Evolutionary conservation across 2,113 vertebrate species (phyloP).

Genomic region (Mungos mungo): DNA sequence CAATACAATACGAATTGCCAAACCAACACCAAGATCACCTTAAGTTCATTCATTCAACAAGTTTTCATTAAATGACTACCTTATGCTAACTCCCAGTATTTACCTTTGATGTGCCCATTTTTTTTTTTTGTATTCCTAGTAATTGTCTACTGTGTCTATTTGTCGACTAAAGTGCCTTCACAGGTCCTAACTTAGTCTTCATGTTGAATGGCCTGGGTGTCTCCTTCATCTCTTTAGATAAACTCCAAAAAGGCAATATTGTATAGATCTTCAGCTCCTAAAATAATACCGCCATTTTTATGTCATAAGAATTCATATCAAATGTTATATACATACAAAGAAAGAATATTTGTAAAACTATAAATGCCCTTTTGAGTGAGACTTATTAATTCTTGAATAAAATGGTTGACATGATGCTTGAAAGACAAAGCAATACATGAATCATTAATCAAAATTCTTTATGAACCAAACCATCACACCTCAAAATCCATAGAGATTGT

Average conservation of each 20-base stretch:
- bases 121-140: background rate
- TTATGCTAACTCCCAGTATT: background rate
- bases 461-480: background rate
- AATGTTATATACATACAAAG: background rate
- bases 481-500: background rate
- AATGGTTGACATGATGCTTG: background rate
- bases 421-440: background rate
- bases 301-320: background rate
- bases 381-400: background rate
- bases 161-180: background rate
- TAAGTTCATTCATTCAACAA: background rate
- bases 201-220: background rate
- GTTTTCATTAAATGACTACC: background rate
- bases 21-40: background rate
- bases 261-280: background rate
- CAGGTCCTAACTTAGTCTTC: background rate
- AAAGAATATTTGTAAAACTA: background rate
- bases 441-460: conserved; percentile 4
- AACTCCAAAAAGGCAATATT: background rate
- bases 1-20: background rate
- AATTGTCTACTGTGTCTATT: background rate
- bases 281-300: background rate
- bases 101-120: background rate
- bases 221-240: background rate
- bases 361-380: background rate